Evolutionary conservation across 92 coral and sea anemone genomes (phyloP), one percentile per base, ranked within the genome.

Genomic region (Siderastrea siderea): DNA sequence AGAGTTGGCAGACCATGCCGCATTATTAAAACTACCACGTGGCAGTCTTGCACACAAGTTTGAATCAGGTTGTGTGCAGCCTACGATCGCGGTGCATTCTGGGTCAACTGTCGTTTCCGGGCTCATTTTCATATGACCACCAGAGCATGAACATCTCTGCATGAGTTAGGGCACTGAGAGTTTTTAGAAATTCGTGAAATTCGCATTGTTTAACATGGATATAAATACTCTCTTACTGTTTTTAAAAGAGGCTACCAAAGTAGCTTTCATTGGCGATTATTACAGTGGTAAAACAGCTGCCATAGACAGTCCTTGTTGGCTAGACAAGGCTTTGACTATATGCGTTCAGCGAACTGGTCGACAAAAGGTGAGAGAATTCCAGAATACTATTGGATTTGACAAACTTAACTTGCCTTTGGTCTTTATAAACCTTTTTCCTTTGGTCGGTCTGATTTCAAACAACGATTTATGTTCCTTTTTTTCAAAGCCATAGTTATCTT

Each of bases 151-250:
- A 52, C 57, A 52, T 52, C 57, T 52, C 57, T 9, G 57, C 57
- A 52, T 52, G 57, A 52, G 57, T 52, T 52, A 52, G 57, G 7
- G 57, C 57, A 52, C 8, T 52, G 57, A 52, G 57, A 52, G 57
- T 52, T 6, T 52, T 52, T 52, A 52, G 57, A 52, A 52, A 52
- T 52, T 52, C 2, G 57, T 52, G 57, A 52, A 52, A 52, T 52
- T 52, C 57, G 57, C 57, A 52, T 52, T 52, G 57, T 52, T 52
- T 52, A 52, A 52, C 8, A 84, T 84, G 93, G 86, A 86, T 17
- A 90, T 90, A 59, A 90, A 84, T 85, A 66, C 65, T 79, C 82
- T 90, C 45, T 76, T 90, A 26, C 81, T 90, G n/a, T 84, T 53
- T 63, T 49, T 90, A 46, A 90, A 90, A 61, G 65, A 44, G 2